Evolutionary conservation across 2,797 vertebrate genomes (phyloP), one percentile per base, ranked within the genome.

Genomic region (Menidia menidia): DNA sequence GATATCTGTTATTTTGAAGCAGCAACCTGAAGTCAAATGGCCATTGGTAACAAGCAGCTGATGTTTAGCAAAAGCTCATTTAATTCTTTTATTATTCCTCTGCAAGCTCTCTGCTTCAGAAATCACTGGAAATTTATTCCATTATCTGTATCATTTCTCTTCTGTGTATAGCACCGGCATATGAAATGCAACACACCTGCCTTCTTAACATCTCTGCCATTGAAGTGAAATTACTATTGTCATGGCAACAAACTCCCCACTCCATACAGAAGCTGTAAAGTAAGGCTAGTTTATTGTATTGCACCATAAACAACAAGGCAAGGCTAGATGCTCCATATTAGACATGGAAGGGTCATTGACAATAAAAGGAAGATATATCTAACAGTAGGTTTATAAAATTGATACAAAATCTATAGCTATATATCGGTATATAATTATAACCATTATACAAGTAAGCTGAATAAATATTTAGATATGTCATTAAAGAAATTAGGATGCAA

Each of bases 121-220:
- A 90, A 87, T 91, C 83, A 88, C 89, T 89, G 91, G 90, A 92
- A 93, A 93, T 93, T 92, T 91, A 93, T 92, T 92, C 86, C 84
- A 91, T 92, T 93, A 92, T 92, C 88, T 90, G 84, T 82, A 89
- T 89, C 83, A 77, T 80, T 83, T 88, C 81, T 86, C 83, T 74
- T 81, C 85, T 60, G 76, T 56, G 80, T 79, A 56, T 73, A 80
- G 84, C 87, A 90, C 88, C 91, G 90, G 90, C 89, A 90, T 91
- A 90, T 87, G 77, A 92, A 91, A 90, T 68, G 77, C 81, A 78
- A 86, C 85, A 80, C 89, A 78, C 77, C 83, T 73, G 81, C 90
- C 91, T 90, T 90, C 81, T 89, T 90, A 83, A 87, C 88, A 85
- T 91, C 84, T 80, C 82, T 81, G 83, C 90, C 73, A 82, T 77